Conservation (phyloP, 2,888 invertebrate species). For the Dasypolia templi region DNA sequence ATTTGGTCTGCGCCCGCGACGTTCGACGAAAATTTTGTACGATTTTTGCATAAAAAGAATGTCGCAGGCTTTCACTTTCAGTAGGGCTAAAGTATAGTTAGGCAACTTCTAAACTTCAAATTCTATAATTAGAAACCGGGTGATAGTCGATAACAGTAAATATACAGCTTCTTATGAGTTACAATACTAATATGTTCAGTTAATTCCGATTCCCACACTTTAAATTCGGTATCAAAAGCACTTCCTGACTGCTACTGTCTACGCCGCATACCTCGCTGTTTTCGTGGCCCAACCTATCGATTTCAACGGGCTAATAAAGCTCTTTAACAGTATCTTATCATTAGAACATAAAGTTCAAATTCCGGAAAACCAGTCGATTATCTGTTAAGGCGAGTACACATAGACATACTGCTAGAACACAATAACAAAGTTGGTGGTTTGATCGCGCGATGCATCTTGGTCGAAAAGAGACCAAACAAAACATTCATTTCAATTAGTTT, state of each 20-base stretch:
- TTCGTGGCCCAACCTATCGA: slow-evolving; percentile 18
- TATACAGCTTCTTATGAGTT: slow-evolving; percentile 12
- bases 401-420: no score
- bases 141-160: background rate
- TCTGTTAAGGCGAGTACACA: slow-evolving; percentile 41
- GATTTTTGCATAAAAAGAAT: no score
- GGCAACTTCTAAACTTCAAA: no score
- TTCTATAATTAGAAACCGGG: no score
- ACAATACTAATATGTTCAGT: slow-evolving; percentile 3
- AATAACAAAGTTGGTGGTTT: background rate
- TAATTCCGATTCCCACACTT: slow-evolving; percentile 38
- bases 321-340: slow-evolving; percentile 46
- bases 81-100: no score
- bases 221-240: slow-evolving; percentile 47
- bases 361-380: slow-evolving; percentile 39
- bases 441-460: no score
- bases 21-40: no score
- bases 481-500: no score
- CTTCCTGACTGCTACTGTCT: slow-evolving; percentile 46
- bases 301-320: slow-evolving; percentile 41
- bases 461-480: no score
- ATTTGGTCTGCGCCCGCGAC: no score
- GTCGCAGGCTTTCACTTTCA: no score
- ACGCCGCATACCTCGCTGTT: slow-evolving; percentile 16
- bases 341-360: slow-evolving; percentile 54